Evolutionary conservation across 1,140 invertebrate genomes (phyloP).

Genomic region (Zophobas atratus): DNA sequence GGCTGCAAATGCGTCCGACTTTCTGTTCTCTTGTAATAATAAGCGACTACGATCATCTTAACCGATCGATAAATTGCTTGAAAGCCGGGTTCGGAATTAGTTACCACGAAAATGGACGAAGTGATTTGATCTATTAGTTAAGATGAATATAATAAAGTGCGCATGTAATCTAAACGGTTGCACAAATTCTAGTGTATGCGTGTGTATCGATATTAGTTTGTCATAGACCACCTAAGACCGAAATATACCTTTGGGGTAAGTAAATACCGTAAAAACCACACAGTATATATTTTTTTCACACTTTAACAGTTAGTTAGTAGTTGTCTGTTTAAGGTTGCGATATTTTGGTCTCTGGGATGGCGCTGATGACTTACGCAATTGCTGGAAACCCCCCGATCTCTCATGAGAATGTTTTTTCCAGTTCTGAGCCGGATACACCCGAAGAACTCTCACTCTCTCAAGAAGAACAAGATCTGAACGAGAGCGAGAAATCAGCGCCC

Average conservation of each 20-base stretch:
- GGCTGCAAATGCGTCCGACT: no score
- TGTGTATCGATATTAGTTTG: slow-evolving; percentile 51
- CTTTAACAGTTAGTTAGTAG: slow-evolving; percentile 3
- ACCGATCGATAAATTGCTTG: no score
- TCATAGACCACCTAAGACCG: slow-evolving; percentile 64
- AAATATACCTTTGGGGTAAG: slow-evolving; percentile 61
- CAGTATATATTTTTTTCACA: neutral
- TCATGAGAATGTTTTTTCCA: slow-evolving; percentile 62
- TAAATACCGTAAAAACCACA: slow-evolving; percentile 5
- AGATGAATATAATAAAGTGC: no score
- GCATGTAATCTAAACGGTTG: no score
- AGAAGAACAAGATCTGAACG: slow-evolving; percentile 8
- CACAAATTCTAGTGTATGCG: neutral
- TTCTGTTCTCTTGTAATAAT: no score
- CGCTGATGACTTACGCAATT: slow-evolving; percentile 59
- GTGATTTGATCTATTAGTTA: no score
- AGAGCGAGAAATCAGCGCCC: neutral
- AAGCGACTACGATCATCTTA: no score
- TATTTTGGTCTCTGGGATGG: slow-evolving; percentile 66
- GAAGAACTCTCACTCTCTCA: slow-evolving; percentile 13
- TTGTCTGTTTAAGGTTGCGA: slow-evolving; percentile 42
- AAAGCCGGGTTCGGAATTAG: no score
- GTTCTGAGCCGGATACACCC: slow-evolving; percentile 57
- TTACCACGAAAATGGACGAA: no score
- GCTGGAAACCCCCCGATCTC: neutral